Conservation (phyloP, 2,797 vertebrate species). For the Anableps anableps region DNA sequence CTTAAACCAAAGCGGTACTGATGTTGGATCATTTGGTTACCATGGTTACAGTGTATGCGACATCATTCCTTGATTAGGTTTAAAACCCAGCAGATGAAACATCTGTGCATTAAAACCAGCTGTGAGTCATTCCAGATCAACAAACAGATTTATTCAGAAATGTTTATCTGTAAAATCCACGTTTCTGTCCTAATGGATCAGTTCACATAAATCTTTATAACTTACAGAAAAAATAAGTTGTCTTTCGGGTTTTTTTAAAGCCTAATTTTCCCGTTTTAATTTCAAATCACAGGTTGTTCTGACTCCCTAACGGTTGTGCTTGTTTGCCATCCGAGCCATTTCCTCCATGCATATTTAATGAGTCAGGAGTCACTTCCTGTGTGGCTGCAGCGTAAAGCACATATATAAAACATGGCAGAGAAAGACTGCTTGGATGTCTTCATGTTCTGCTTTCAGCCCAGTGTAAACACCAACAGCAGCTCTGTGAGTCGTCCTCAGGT, state of each 20-base stretch:
- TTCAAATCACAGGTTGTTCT: background rate
- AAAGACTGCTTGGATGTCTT: background rate
- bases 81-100: background rate
- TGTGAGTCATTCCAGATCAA: background rate
- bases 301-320: background rate
- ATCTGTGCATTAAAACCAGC: background rate
- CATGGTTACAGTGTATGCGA: background rate
- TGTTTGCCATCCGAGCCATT: background rate
- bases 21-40: too few relatives aligned
- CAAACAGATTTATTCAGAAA: background rate
- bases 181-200: background rate
- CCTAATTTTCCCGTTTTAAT: background rate
- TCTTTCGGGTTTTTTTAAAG: background rate
- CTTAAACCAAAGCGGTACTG: too few relatives aligned
- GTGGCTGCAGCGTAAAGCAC: background rate
- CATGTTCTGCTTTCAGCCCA: background rate
- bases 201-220: background rate
- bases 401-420: background rate
- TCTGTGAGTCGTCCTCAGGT: background rate
- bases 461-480: background rate
- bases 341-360: constrained; percentile 16
- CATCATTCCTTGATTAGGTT: too few relatives aligned
- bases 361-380: constrained; percentile 22
- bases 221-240: background rate
- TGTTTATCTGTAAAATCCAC: too few relatives aligned